Percentiles rank a stretch among this genome's conserved stretches.
Conservation (phyloP, 2,888 invertebrate genomes). For the Dicyrtoma fusca region DNA sequence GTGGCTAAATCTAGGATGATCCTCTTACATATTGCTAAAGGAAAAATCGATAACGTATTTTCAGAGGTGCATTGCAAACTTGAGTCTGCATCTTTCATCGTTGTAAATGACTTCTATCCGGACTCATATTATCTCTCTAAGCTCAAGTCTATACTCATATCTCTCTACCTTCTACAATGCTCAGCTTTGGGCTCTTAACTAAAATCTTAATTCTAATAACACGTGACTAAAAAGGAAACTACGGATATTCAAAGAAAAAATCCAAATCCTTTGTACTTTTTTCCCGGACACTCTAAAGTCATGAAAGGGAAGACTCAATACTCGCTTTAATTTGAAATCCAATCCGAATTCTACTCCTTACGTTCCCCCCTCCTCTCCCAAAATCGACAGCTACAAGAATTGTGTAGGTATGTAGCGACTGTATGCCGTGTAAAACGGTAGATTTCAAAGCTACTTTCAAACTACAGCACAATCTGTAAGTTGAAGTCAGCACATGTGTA, state of each 20-base stretch:
- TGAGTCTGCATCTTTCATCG: constrained; percentile 27
- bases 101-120: constrained; percentile 9
- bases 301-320: too few relatives aligned
- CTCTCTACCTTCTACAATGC: background rate
- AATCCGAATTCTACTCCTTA: background rate
- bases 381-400: background rate
- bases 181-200: background rate
- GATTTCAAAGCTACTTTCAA: too few relatives aligned
- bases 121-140: constrained; percentile 9
- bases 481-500: too few relatives aligned
- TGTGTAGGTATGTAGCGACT: too few relatives aligned
- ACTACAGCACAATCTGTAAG: too few relatives aligned
- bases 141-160: background rate
- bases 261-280: background rate
- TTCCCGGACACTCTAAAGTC: background rate
- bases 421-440: too few relatives aligned
- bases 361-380: background rate
- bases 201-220: background rate
- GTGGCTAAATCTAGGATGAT: constrained; percentile 9
- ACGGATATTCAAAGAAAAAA: background rate
- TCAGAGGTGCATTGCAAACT: constrained; percentile 37
- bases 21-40: background rate
- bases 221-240: background rate
- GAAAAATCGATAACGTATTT: constrained; percentile 36
- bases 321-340: constrained; percentile 8